A percentile compares a stretch with the other conserved stretches of the same genome.
phyloP scores from a whole-genome alignment of 2,113 vertebrate species.

The Tragelaphus scriptus region DNA sequence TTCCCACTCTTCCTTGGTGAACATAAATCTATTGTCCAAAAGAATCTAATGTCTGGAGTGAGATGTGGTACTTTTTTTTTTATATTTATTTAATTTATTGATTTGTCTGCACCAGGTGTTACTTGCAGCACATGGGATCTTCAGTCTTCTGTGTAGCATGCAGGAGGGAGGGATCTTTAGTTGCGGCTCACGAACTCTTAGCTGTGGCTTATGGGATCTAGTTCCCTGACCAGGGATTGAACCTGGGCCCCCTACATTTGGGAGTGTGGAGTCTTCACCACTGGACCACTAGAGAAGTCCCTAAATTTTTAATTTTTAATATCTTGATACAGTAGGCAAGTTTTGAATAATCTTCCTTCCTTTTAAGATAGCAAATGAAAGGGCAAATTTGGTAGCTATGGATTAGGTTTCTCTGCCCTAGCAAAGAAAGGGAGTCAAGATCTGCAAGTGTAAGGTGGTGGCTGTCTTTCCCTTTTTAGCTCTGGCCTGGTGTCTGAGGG shows the following conservation, averaged over 20 bases:
- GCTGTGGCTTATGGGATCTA: not conserved
- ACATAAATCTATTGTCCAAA: not conserved
- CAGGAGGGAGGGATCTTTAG: not conserved
- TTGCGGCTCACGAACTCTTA: not conserved
- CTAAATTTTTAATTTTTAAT: not conserved
- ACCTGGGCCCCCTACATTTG: not conserved
- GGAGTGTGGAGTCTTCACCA: not conserved
- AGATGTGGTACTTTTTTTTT: not conserved
- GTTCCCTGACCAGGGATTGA: not conserved
- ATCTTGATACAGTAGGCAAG: not conserved
- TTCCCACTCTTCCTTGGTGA: not conserved
- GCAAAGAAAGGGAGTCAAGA: not conserved
- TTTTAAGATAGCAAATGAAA: not conserved
- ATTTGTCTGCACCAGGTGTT: not conserved
- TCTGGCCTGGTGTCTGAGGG: not conserved
- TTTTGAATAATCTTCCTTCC: conserved; percentile 37
- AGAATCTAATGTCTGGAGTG: not conserved
- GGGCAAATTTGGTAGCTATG: not conserved
- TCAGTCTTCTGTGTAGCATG: not conserved
- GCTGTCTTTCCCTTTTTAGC: conserved; percentile 41
- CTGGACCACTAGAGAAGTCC: not conserved
- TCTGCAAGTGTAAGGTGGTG: not conserved
- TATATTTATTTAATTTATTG: not conserved
- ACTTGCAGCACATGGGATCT: not conserved
- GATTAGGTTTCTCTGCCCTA: not conserved